Evolutionary conservation across 2,797 vertebrate genomes (phyloP).

Genomic region (Poeciliopsis infans): DNA sequence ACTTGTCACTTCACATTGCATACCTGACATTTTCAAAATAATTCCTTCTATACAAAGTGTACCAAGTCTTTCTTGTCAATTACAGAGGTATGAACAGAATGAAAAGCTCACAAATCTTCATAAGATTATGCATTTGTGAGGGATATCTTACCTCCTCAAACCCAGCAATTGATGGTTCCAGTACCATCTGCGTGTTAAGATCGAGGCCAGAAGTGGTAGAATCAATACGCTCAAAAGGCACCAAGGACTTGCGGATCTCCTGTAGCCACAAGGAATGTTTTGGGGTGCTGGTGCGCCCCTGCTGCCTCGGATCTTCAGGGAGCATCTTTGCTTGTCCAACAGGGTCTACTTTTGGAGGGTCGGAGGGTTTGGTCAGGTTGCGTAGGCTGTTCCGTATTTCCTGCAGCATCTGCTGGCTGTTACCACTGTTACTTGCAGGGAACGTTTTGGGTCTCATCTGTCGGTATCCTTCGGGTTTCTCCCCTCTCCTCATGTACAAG

Average conservation of each 20-base stretch:
- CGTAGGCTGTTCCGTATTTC: slow-evolving; percentile 96
- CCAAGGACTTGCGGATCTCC: slow-evolving; percentile 93
- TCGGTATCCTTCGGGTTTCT: slow-evolving; percentile 96
- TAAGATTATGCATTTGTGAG: slow-evolving; percentile 6
- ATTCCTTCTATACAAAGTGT: slow-evolving; percentile 46
- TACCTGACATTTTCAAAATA: slow-evolving; percentile 69
- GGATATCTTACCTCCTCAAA: slow-evolving; percentile 89
- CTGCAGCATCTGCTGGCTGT: slow-evolving; percentile 96
- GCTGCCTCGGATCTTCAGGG: slow-evolving; percentile 88
- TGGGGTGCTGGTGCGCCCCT: slow-evolving; percentile 86
- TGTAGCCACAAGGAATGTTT: slow-evolving; percentile 85
- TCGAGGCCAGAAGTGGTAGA: slow-evolving; percentile 81
- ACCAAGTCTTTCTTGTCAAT: slow-evolving; percentile 20
- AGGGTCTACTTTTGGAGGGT: slow-evolving; percentile 86
- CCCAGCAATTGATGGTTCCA: slow-evolving; percentile 85
- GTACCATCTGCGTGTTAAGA: slow-evolving; percentile 87
- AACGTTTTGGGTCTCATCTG: slow-evolving; percentile 99
- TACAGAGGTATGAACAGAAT: slow-evolving; percentile 42
- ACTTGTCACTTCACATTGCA: slow-evolving; percentile 69
- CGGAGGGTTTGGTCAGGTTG: slow-evolving; percentile 92
- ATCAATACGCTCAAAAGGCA: slow-evolving; percentile 89
- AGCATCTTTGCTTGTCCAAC: slow-evolving; percentile 80
- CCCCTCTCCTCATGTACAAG: slow-evolving; percentile 97
- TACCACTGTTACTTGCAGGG: slow-evolving; percentile 93
- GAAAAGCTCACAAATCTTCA: slow-evolving; percentile 24